A percentile compares a stretch with the other conserved stretches of the same genome.
Conservation (phyloP, 2,113 vertebrate species). For the human (Homo sapiens) region GRCh38 chr2:236006501-236007000, state of each 20-base stretch:
- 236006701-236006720: rapidly evolving
- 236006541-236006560: not conserved
- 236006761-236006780: not conserved
- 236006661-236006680: rapidly evolving
- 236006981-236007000: not conserved
- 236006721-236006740: not conserved
- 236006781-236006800: too few relatives aligned
- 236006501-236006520: not conserved
- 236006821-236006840: not conserved
- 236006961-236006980: not conserved
- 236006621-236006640: not conserved
- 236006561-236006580: not conserved
- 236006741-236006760: rapidly evolving
- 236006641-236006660: not conserved
- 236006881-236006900: not conserved
- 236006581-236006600: not conserved
- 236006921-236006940: not conserved
- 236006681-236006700: too few relatives aligned
- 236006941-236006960: not conserved
- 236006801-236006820: not conserved
- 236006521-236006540: not conserved
- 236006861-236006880: not conserved
- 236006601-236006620: not conserved
- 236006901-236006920: not conserved
- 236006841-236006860: rapidly evolving